Percentiles rank a stretch among this genome's conserved stretches.
These are phyloP conservation scores for Calephelis virginiensis DNA, from an alignment of 1,140 invertebrate species.

Conservation along the genomic window DNA sequence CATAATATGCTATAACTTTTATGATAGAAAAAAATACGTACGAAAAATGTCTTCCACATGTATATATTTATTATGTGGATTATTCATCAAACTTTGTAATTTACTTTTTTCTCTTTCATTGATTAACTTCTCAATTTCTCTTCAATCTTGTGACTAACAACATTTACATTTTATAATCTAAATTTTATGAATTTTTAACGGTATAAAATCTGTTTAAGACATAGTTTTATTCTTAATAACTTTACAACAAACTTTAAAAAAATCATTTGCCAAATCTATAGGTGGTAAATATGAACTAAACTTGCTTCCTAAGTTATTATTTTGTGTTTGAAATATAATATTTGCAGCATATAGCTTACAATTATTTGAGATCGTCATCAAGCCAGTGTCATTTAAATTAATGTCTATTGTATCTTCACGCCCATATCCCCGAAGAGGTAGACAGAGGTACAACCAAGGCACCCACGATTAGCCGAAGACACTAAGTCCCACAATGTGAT, in stretches of 20 bases:
- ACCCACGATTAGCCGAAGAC: too few relatives aligned
- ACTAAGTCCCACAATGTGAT: too few relatives aligned
- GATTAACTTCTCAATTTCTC: slow-evolving; percentile 23
- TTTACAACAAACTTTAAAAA: slow-evolving; percentile 20
- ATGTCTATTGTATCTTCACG: too few relatives aligned
- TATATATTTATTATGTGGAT: too few relatives aligned
- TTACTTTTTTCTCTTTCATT: not conserved
- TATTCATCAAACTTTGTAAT: too few relatives aligned
- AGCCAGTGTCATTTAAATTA: slow-evolving; percentile 18
- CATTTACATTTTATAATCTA: slow-evolving; percentile 28
- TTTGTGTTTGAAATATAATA: not conserved
- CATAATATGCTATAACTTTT: slow-evolving; percentile 17
- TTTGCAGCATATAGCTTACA: slow-evolving; percentile 29
- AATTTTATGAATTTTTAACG: slow-evolving; percentile 24
- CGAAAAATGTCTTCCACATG: too few relatives aligned
- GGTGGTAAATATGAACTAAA: slow-evolving; percentile 19
- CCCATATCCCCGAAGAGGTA: too few relatives aligned
- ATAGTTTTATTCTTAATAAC: slow-evolving; percentile 20
- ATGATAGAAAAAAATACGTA: slow-evolving; percentile 5
- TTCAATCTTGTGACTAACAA: slow-evolving; percentile 29
- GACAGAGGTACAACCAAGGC: too few relatives aligned
- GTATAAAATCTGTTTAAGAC: slow-evolving; percentile 23
- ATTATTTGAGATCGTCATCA: slow-evolving; percentile 22
- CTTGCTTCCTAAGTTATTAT: slow-evolving; percentile 16
- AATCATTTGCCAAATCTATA: slow-evolving; percentile 5